Conservation (phyloP, 2,113 vertebrate species). For the Phyllostomus discolor region DNA sequence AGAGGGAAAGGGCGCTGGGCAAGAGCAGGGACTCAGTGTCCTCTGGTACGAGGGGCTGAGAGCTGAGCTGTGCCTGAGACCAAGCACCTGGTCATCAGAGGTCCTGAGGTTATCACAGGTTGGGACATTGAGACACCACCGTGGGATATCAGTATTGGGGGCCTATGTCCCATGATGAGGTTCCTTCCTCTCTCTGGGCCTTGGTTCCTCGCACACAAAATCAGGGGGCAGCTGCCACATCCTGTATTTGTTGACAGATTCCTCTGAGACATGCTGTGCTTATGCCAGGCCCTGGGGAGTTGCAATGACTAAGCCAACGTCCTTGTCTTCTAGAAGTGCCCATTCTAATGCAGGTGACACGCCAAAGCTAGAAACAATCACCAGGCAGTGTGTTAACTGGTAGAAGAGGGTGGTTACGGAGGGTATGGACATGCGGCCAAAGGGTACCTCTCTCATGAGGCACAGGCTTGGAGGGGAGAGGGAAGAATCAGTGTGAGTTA, state of each 20-base stretch:
- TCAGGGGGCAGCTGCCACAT: not conserved
- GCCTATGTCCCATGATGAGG: not conserved
- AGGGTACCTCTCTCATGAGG: not conserved
- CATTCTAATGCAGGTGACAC: not conserved
- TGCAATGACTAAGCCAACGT: not conserved
- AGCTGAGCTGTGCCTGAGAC: not conserved
- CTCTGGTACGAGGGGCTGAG: not conserved
- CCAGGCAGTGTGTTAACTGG: not conserved
- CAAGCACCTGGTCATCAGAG: too few relatives aligned
- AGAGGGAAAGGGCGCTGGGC: not conserved
- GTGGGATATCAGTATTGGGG: not conserved
- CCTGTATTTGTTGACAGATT: not conserved
- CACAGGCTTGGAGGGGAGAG: not conserved
- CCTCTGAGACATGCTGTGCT: not conserved
- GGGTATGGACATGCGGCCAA: not conserved
- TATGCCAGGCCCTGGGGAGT: not conserved
- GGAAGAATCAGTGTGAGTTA: not conserved
- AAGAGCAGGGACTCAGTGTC: not conserved
- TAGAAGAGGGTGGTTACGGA: not conserved
- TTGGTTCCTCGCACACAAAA: not conserved
- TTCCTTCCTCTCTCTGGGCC: not conserved
- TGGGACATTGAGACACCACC: not conserved
- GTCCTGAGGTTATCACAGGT: not conserved
- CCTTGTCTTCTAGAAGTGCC: not conserved
- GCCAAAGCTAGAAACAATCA: not conserved